Conservation (phyloP, 2,888 invertebrate genomes). For the Callyntrura guangdongensis region DNA sequence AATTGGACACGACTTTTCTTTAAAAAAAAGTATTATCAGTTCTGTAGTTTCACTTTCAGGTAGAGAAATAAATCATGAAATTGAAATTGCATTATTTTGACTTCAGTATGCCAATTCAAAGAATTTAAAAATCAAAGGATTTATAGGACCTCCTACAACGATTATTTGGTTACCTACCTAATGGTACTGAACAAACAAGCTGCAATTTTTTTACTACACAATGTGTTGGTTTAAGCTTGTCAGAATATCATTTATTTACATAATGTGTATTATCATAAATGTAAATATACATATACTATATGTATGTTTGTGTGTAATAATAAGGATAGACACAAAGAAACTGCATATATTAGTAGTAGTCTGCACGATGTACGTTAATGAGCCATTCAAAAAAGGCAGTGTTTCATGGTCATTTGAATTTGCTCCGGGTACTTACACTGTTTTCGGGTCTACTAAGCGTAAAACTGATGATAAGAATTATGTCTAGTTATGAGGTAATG, state of each 20-base stretch:
- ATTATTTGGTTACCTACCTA: slow-evolving; percentile 1
- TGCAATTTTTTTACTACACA: neutral
- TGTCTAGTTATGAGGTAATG: neutral
- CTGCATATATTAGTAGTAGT: neutral
- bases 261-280: slow-evolving; percentile 28
- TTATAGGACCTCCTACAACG: slow-evolving; percentile 62
- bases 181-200: neutral
- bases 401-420: slow-evolving; percentile 48
- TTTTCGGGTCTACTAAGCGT: slow-evolving; percentile 63
- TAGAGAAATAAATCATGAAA: slow-evolving; percentile 49
- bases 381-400: slow-evolving; percentile 32
- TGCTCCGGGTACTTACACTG: slow-evolving; percentile 31
- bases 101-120: slow-evolving; percentile 7
- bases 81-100: slow-evolving; percentile 28
- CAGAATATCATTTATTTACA: slow-evolving; percentile 20
- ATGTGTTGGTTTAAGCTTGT: neutral
- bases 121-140: neutral
- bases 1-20: slow-evolving; percentile 69
- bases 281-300: neutral
- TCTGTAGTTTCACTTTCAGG: slow-evolving; percentile 67
- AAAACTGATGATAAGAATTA: slow-evolving; percentile 29
- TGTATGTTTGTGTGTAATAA: neutral
- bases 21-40: neutral
- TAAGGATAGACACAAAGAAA: neutral
- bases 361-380: neutral